These are phyloP conservation scores for Aradophagus sp. DNA, from an alignment of 1,140 invertebrate genomes.

Conservation along the genomic window DNA sequence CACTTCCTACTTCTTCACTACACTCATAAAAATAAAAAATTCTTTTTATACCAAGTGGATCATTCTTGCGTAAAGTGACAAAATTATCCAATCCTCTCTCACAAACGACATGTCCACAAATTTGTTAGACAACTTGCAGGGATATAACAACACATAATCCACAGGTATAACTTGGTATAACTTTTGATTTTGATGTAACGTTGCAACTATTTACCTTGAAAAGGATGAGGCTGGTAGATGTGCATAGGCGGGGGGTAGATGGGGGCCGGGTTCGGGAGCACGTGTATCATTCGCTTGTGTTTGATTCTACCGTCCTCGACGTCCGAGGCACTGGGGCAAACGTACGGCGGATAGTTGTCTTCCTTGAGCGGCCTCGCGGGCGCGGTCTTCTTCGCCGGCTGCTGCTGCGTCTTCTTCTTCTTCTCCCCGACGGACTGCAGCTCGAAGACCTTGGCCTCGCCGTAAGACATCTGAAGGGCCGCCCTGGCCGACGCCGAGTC, in stretches of 20 bases:
- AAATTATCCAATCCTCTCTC: too few relatives aligned
- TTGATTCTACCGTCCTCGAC: conserved; percentile 75
- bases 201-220: conserved; percentile 59
- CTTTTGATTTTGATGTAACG: too few relatives aligned
- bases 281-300: conserved; percentile 56
- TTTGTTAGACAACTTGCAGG: too few relatives aligned
- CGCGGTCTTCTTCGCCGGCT: conserved; percentile 67
- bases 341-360: conserved; percentile 74
- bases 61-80: too few relatives aligned
- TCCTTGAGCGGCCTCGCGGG: conserved; percentile 60
- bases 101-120: too few relatives aligned
- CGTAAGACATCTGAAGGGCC: conserved; percentile 79
- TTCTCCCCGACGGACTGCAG: conserved; percentile 72
- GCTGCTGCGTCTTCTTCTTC: conserved; percentile 69
- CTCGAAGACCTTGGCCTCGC: conserved; percentile 70
- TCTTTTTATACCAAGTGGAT: too few relatives aligned
- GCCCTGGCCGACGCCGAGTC: conserved; percentile 88
- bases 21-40: too few relatives aligned
- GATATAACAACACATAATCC: too few relatives aligned
- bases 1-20: too few relatives aligned
- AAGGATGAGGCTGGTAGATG: conserved; percentile 61
- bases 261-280: conserved; percentile 53
- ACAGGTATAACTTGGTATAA: too few relatives aligned
- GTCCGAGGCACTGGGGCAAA: conserved; percentile 81
- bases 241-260: conserved; percentile 59